Percentiles rank a stretch among this genome's conserved stretches.
phyloP scores from a whole-genome alignment of 2,113 vertebrate genomes.

The Ivindomyrus marchei region DNA sequence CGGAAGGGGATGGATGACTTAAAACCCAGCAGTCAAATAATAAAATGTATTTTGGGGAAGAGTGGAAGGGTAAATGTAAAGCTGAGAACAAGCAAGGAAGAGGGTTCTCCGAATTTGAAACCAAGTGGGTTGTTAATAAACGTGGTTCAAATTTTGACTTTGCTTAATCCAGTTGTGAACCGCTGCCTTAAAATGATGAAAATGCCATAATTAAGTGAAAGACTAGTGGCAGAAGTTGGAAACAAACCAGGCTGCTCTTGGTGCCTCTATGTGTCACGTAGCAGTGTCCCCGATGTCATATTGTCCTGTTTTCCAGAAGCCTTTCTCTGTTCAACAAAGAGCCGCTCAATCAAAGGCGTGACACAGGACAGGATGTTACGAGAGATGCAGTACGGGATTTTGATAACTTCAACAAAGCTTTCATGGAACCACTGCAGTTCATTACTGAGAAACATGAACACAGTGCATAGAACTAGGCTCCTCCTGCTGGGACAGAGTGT shows the following conservation, averaged over 20 bases:
- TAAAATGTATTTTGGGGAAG: not conserved
- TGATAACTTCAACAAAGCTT: not conserved
- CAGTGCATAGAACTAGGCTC: not conserved
- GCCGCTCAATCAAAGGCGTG: not conserved
- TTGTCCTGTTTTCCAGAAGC: not conserved
- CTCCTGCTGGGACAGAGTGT: too few species aligned
- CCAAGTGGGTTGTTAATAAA: not conserved
- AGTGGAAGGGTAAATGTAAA: not conserved
- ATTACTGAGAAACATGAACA: not conserved
- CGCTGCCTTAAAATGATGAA: not conserved
- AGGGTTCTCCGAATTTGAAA: not conserved
- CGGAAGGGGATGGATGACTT: not conserved
- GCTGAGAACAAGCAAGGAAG: not conserved
- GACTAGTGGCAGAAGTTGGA: not conserved
- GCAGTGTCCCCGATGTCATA: not conserved
- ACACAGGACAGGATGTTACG: not conserved
- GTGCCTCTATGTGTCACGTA: not conserved
- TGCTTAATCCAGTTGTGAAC: not conserved
- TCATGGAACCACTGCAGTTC: not conserved
- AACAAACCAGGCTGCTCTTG: not conserved
- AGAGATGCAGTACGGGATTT: not conserved
- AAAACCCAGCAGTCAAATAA: not conserved
- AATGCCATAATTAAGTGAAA: not conserved
- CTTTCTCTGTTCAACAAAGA: not conserved
- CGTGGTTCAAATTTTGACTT: not conserved